Conservation (phyloP, 1,140 invertebrate species). For the Medauroidea extradentata region DNA sequence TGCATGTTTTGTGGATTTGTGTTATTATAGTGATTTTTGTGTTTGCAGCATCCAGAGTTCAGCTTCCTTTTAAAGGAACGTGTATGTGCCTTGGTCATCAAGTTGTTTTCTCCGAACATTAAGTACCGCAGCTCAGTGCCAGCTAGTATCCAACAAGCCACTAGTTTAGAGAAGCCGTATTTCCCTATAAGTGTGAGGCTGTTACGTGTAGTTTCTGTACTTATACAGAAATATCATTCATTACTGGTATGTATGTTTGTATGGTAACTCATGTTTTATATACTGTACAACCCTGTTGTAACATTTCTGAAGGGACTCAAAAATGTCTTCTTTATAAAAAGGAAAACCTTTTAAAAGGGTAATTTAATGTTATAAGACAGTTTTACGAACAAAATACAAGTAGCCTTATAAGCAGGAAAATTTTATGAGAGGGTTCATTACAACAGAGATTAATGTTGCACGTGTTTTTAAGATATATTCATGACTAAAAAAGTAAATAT, state of each 20-base stretch:
- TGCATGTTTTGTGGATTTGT: constrained; percentile 1
- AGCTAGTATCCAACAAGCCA: constrained; percentile 51
- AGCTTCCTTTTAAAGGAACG: constrained; percentile 92
- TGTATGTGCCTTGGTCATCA: constrained; percentile 96
- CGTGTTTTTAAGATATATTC: no score
- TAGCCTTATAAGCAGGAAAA: no score
- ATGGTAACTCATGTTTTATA: no score
- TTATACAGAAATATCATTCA: constrained; percentile 91
- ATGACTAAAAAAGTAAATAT: no score
- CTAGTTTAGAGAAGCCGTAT: constrained; percentile 83
- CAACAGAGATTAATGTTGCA: no score
- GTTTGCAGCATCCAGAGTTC: constrained; percentile 86
- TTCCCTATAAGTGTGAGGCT: constrained; percentile 96
- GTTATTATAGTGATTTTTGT: constrained; percentile 21
- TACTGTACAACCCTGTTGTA: no score
- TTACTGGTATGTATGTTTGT: constrained; percentile 67
- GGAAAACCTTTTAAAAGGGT: no score
- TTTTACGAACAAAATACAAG: no score
- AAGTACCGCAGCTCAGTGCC: constrained; percentile 70
- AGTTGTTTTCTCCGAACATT: constrained; percentile 95
- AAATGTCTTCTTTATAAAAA: no score
- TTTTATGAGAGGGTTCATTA: no score
- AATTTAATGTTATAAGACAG: no score
- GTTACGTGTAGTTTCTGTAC: constrained; percentile 84
- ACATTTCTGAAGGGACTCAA: no score